Percentiles rank a stretch among this genome's conserved stretches.
Evolutionary conservation across 2,797 vertebrate species (phyloP).

Genomic region (Botia kubotai): DNA sequence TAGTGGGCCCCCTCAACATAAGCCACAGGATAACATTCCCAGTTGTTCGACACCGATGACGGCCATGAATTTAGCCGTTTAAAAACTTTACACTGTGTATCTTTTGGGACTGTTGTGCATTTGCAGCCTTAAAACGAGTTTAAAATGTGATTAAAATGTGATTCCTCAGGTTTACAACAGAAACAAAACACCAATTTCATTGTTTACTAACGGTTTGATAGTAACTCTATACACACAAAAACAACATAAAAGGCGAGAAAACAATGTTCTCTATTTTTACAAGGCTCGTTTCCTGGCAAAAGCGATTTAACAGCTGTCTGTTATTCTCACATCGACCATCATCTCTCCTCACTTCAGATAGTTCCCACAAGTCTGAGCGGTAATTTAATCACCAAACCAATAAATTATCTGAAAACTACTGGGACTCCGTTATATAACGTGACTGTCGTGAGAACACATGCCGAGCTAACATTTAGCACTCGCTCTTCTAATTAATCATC

Average conservation of each 20-base stretch:
- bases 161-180: not conserved
- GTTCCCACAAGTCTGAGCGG: not conserved
- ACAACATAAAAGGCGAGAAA: not conserved
- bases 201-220: not conserved
- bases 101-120: not conserved
- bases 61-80: not conserved
- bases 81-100: not conserved
- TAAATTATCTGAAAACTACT: not conserved
- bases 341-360: not conserved
- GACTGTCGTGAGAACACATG: conserved; percentile 8
- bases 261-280: not conserved
- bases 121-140: not conserved
- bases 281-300: not conserved
- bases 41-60: not conserved
- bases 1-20: not conserved
- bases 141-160: too few species aligned
- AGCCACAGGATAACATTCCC: not conserved
- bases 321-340: not conserved
- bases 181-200: not conserved
- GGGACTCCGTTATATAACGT: not conserved
- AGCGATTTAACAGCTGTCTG: not conserved
- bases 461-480: not conserved
- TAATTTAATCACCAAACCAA: not conserved
- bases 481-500: conserved; percentile 9
- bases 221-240: not conserved